Percentiles rank a stretch among this genome's conserved stretches.
phyloP scores from a whole-genome alignment of 2,888 invertebrate genomes.

The Axea sp. region DNA sequence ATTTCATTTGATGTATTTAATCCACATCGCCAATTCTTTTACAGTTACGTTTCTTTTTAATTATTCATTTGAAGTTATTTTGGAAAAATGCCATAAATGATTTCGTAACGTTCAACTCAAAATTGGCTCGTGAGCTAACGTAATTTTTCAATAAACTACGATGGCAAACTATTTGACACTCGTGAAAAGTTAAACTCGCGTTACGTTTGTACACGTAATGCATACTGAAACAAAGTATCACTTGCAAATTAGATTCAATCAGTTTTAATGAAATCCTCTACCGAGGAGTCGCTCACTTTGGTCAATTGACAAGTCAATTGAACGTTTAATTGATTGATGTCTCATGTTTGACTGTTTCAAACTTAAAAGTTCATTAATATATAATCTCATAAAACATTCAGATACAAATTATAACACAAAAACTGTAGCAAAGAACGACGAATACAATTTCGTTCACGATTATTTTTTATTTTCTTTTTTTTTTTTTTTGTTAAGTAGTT shows the following conservation, averaged over 20 bases:
- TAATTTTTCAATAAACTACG: conserved; percentile 43
- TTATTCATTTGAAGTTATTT: no score
- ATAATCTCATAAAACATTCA: background rate
- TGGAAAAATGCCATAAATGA: background rate
- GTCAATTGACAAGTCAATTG: conserved; percentile 54
- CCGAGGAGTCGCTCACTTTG: conserved; percentile 35
- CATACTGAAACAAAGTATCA: conserved; percentile 53
- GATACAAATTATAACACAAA: background rate
- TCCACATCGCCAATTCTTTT: no score
- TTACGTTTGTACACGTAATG: conserved; percentile 44
- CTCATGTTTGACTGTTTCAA: conserved; percentile 24
- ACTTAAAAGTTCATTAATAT: conserved; percentile 6
- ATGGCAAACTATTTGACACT: conserved; percentile 39
- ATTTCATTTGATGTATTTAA: no score
- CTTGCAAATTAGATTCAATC: conserved; percentile 52
- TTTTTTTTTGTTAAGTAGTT: no score
- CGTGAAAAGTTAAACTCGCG: conserved; percentile 48
- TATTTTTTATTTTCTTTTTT: no score
- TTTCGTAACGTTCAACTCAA: conserved; percentile 10
- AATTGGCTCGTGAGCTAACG: conserved; percentile 19
- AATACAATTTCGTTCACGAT: background rate
- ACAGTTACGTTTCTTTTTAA: background rate
- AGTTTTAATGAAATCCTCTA: conserved; percentile 42
- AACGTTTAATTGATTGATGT: conserved; percentile 33
- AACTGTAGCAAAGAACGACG: no score